These are phyloP conservation scores for Schizotus pectinicornis DNA, from an alignment of 2,888 invertebrate species.

Conservation along the genomic window DNA sequence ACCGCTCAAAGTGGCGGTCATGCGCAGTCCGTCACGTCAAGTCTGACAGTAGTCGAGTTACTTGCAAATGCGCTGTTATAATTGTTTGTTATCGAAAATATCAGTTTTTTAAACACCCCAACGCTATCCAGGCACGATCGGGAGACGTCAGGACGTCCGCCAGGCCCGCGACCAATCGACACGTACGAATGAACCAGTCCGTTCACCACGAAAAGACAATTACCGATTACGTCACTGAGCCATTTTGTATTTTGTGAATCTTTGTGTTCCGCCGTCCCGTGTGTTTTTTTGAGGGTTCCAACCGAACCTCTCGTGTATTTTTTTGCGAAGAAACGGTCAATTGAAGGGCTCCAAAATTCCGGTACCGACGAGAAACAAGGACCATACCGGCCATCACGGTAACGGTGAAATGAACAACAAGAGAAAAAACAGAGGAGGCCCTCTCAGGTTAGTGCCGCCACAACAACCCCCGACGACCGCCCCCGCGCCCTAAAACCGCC, in stretches of 20 bases:
- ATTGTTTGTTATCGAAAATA: slow-evolving; percentile 45
- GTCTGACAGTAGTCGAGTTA: slow-evolving; percentile 43
- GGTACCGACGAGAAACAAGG: slow-evolving; percentile 83
- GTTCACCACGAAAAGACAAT: too few relatives aligned
- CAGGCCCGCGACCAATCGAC: slow-evolving; percentile 10
- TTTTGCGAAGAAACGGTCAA: slow-evolving; percentile 37
- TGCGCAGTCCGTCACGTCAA: slow-evolving; percentile 31
- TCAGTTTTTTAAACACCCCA: slow-evolving; percentile 41
- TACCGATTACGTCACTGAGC: slow-evolving; percentile 57
- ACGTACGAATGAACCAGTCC: not conserved
- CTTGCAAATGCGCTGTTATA: slow-evolving; percentile 43
- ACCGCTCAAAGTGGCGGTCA: slow-evolving; percentile 7
- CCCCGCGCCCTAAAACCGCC: too few relatives aligned
- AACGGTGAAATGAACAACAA: slow-evolving; percentile 77
- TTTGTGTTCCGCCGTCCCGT: slow-evolving; percentile 36
- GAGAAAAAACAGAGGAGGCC: slow-evolving; percentile 83
- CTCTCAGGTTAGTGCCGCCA: slow-evolving; percentile 67
- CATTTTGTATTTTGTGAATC: slow-evolving; percentile 56
- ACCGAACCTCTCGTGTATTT: slow-evolving; percentile 29
- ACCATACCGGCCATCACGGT: slow-evolving; percentile 80
- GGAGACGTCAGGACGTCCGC: slow-evolving; percentile 10
- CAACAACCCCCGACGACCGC: too few relatives aligned
- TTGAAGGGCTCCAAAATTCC: slow-evolving; percentile 72
- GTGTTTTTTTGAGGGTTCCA: slow-evolving; percentile 5
- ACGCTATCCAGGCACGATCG: slow-evolving; percentile 29